Base-by-base conservation (phyloP, 2,797 vertebrate species). In the Halcyon smyrnensis region DNA sequence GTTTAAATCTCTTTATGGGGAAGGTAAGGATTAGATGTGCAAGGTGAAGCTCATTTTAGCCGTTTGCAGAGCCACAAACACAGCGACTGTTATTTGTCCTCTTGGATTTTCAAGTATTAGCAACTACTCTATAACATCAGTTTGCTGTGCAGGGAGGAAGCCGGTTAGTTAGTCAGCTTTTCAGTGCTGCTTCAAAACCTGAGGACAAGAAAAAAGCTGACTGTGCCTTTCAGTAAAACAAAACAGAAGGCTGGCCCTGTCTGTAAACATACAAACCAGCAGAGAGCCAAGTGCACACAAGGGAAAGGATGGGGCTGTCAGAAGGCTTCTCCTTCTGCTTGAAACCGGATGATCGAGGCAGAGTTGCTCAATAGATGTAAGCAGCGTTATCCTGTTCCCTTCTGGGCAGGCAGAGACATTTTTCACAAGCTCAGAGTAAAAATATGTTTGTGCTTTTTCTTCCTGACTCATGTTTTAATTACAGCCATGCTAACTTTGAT, bases 381-480 rank as follows among this genome's bases (percentile, higher is more conserved):
- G 63, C 15, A 76, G 32, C 3, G 8, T 68, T 75, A 80, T 53
- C 30, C 43, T 57, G 18, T 63, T 92, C 36, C 32, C 53, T 57
- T 74, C 32, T 78, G 43, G 46, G 46, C 28, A 75, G 30, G 25
- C 4, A 76, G 36, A 83, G 14, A 3, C 7, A 56, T 69, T 82
- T 84, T 87, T 89, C 21, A 34, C 34, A 51, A 79, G 28, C 56
- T 90, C 51, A 34, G 32, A 89, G 39, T 87, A 93, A 84, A 96
- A 91, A 84, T 63, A 51, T 5, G 2, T 78, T 92, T 56, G 10
- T 76, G 32, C 6, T 81, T 90, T 92, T 87, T 54, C 30, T 88
- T 13, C n/a, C 41, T 4, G 9, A 21, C n/a, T 68, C 18, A 5
- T 70, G n/a, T 79, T 95, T 94, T 74, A 85, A 71, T 90, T 89